Percentiles rank a stretch among this genome's conserved stretches.
These are phyloP conservation scores for Astyanax mexicanus DNA, from an alignment of 2,797 vertebrate genomes.

Conservation along the genomic window DNA sequence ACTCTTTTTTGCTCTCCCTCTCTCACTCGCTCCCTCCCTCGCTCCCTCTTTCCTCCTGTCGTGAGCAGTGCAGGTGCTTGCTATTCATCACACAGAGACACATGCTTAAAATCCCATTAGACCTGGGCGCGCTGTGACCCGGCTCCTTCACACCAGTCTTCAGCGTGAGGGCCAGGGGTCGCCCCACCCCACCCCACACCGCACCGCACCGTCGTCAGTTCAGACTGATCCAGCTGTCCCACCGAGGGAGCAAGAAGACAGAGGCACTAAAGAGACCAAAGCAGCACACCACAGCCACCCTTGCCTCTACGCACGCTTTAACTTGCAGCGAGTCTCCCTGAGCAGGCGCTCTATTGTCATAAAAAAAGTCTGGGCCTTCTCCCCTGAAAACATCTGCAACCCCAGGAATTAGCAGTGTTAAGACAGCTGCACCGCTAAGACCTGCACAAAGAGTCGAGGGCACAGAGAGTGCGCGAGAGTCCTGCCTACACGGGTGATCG, in stretches of 20 bases:
- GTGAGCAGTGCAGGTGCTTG: constrained; percentile 77
- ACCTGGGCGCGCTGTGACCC: constrained; percentile 65
- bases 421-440: constrained; percentile 2
- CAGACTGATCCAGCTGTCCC: too few species aligned
- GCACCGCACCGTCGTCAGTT: constrained; percentile 28
- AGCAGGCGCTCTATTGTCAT: constrained; percentile 21
- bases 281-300: constrained; percentile 22
- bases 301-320: constrained; percentile 1
- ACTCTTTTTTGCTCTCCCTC: too few species aligned
- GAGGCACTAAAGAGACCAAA: constrained; percentile 27
- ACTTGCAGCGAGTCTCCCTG: constrained; percentile 14
- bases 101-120: constrained; percentile 79
- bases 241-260: too few species aligned
- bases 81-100: constrained; percentile 77
- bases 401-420: constrained; percentile 10
- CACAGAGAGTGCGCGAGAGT: not conserved
- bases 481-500: not conserved
- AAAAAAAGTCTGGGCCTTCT: constrained; percentile 9
- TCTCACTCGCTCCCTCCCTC: constrained; percentile 43
- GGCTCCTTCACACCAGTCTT: constrained; percentile 65
- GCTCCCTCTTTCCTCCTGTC: constrained; percentile 53
- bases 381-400: constrained; percentile 8
- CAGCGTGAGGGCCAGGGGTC: constrained; percentile 60
- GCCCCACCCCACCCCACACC: constrained; percentile 42
- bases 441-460: not conserved